Base-by-base conservation (phyloP, 2,797 vertebrate species). In the Myotis myotis region DNA sequence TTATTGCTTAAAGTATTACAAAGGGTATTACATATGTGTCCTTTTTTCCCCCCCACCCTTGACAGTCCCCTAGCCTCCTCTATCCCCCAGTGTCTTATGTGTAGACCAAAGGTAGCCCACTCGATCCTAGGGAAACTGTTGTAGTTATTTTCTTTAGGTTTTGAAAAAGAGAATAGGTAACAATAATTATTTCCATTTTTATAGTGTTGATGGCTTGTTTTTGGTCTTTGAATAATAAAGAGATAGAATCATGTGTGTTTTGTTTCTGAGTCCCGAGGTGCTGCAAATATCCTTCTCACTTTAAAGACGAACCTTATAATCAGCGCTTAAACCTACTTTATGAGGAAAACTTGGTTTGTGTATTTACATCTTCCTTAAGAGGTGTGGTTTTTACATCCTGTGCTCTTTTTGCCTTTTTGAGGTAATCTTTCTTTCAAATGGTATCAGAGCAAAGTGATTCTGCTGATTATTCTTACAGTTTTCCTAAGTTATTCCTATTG, bases 371-470 rank as follows among this genome's bases (percentile, higher is more conserved):
- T 82, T 62, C 51, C 87, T 93, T 95, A 51, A 76, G n/a, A 83
- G 60, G 28, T 95, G 23, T 68, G 62, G n/a, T 57, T 96, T 95
- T 95, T 95, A 16, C 70, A 64, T 82, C 53, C 71, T 75, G 33
- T 88, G 38, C 47, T 92, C 3, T 89, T 96, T 94, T 93, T 93
- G 41, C 71, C 64, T 25, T 84, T 89, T 71, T 79, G 68, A 72
- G 94, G 44, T 80, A 53, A 47, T 83, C 62, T 94, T 66, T 90
- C 30, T 88, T 84, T 89, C 44, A 90, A 72, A 85, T 76, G 30
- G 13, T 94, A 44, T 68, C 49, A 88, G 19, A 36, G 66, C 64
- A 86, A 82, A 92, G 25, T 70, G n/a, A 80, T 51, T 91, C 62
- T 70, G 49, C 36, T 85, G 15, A 78, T 80, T 75, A 51, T 94